Evolutionary conservation across 2,113 vertebrate species (phyloP), one percentile per base, ranked within the genome.

Genomic region (Nothobranchius kuhntae): DNA sequence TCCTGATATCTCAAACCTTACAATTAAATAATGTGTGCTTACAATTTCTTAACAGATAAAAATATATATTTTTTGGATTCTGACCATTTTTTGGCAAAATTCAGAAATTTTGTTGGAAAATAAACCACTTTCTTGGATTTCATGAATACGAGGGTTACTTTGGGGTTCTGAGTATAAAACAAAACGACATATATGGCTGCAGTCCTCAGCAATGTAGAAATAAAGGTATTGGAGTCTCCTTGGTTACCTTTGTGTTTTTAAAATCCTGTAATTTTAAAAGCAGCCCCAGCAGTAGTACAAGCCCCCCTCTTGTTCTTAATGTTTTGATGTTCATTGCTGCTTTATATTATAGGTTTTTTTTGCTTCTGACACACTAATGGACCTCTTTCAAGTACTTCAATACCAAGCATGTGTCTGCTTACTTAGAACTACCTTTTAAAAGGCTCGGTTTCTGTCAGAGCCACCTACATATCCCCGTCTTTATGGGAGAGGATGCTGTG

Each of bases 391-490:
- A 68, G 64, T 46, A 53, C 50, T 58, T 68, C 70, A 62, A 76
- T 52, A 80, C 66, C 36, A 10, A 55, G 66, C 68, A 65, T 61
- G 63, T 61, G 50, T 83, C 65, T 67, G 24, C 73, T 70, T 66
- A 72, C 68, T 77, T 71, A 62, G 79, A 81, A 65, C 62, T 36
- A 45, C 73, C 62, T 80, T 30, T 48, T 59, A 68, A 76, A 55
- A 69, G 69, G 70, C 4, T 12, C 40, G 6, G 8, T 76, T 78
- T 73, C 70, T 68, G 50, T 79, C 64, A 61, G 62, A 81, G n/a
- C 73, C 87, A 14, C 76, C 82, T 73, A 82, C 83, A 52, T 56
- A 24, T 46, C 61, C 59, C 59, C 9, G 17, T 76, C 77, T 81
- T 77, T 73, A 65, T 68, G 77, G 51, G 52, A 72, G 52, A n/a